phyloP scores from a whole-genome alignment of 2,797 vertebrate species.

The Prionace glauca region DNA sequence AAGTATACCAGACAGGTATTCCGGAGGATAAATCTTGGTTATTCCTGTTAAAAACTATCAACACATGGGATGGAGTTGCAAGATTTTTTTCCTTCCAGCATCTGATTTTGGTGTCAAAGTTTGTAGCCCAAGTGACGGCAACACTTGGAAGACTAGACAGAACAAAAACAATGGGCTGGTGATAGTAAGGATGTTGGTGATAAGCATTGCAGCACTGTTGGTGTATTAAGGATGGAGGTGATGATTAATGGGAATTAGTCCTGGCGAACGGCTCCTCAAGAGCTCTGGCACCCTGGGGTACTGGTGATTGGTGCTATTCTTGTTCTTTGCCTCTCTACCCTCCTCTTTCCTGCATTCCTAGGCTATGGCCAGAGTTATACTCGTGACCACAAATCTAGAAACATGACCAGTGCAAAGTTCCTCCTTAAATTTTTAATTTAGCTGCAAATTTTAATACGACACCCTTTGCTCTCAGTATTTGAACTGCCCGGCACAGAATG shows the following conservation, averaged over 20 bases:
- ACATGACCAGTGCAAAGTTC: not conserved
- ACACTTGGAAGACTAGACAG: not conserved
- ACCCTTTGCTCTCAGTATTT: not conserved
- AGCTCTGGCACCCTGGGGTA: not conserved
- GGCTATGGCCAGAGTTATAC: not conserved
- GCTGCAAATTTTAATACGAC: not conserved
- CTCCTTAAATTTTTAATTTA: not conserved
- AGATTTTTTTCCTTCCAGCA: not conserved
- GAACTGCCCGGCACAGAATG: not conserved
- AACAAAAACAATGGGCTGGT: not conserved
- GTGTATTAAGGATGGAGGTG: not conserved
- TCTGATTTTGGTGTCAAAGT: not conserved
- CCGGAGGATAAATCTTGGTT: not conserved
- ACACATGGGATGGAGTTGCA: not conserved
- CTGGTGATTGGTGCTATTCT: not conserved
- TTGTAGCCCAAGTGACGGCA: not conserved
- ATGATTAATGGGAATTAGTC: not conserved
- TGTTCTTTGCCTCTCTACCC: not conserved
- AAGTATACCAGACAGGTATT: not conserved
- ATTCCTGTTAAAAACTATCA: not conserved
- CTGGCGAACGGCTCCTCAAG: not conserved
- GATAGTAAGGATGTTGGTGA: not conserved
- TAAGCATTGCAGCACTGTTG: not conserved
- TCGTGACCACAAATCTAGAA: not conserved
- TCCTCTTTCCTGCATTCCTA: not conserved